Conservation (phyloP, 1,140 invertebrate genomes). For the Euwallacea fornicatus region DNA sequence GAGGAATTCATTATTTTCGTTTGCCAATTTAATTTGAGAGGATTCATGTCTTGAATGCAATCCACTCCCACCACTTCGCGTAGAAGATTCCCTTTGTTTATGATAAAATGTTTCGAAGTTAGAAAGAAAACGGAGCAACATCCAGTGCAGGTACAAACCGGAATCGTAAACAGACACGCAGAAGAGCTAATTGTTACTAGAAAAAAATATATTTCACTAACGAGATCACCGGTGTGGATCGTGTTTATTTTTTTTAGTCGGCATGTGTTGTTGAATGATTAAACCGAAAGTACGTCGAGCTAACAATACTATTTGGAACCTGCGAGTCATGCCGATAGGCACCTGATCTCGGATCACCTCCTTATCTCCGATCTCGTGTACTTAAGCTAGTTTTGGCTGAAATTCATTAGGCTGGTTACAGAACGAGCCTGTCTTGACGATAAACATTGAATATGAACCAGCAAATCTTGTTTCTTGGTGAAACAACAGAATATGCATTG, state of each 20-base stretch:
- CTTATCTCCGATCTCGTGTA: slow-evolving; percentile 19
- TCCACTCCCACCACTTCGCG: too few relatives aligned
- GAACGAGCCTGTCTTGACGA: not conserved
- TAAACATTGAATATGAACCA: slow-evolving; percentile 3
- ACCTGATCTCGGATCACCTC: slow-evolving; percentile 6
- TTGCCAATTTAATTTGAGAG: too few relatives aligned
- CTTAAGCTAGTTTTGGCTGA: slow-evolving; percentile 11
- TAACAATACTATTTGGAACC: slow-evolving; percentile 14
- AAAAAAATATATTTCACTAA: slow-evolving; percentile 24
- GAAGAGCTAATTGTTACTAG: slow-evolving; percentile 24
- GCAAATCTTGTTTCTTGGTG: slow-evolving; percentile 16
- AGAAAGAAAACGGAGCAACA: too few relatives aligned
- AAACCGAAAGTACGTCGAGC: slow-evolving; percentile 18
- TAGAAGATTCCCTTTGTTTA: too few relatives aligned
- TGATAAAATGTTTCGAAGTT: too few relatives aligned
- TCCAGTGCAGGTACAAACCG: not conserved
- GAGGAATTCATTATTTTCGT: too few relatives aligned
- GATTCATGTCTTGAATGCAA: too few relatives aligned
- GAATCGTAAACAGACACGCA: slow-evolving; percentile 9
- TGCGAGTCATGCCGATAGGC: slow-evolving; percentile 27
- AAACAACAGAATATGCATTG: slow-evolving; percentile 6
- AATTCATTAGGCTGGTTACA: not conserved
- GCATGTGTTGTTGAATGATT: slow-evolving; percentile 34
- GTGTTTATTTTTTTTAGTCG: slow-evolving; percentile 23
- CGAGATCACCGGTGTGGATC: slow-evolving; percentile 16